Evolutionary conservation across 2,797 vertebrate species (phyloP).

Genomic region (Melanotaenia parkinsoni): DNA sequence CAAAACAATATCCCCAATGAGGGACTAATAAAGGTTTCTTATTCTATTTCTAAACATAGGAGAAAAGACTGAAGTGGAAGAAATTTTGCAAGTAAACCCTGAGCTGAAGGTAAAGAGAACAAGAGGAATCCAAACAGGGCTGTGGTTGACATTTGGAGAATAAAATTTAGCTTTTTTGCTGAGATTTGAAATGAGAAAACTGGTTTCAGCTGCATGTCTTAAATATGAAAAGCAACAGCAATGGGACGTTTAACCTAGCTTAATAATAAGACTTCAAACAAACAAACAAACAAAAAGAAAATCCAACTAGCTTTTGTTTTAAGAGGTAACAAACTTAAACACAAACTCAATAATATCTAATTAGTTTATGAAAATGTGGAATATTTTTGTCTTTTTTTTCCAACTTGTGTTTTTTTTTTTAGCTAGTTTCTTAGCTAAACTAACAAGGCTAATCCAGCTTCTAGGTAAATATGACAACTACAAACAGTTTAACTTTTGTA

Average conservation of each 20-base stretch:
- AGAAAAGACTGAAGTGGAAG: constrained; percentile 1
- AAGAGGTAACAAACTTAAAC: neutral
- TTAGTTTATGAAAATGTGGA: neutral
- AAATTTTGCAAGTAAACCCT: constrained; percentile 11
- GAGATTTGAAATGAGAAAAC: neutral
- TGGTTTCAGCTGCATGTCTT: neutral
- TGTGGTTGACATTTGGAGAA: neutral
- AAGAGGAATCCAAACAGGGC: neutral
- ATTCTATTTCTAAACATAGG: neutral
- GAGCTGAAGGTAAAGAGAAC: neutral
- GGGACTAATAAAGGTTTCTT: too few species aligned
- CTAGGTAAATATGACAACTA: constrained; percentile 28
- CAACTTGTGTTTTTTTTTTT: neutral
- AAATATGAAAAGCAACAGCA: neutral
- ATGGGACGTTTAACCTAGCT: neutral
- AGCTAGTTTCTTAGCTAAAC: neutral
- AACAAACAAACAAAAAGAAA: neutral
- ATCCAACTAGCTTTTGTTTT: neutral
- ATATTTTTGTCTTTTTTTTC: neutral
- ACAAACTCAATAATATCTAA: neutral
- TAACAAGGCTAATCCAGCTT: too few species aligned
- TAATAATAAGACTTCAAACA: too few species aligned
- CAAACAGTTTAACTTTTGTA: constrained; percentile 37
- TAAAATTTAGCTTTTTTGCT: neutral
- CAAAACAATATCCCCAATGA: too few species aligned